Evolutionary conservation across 2,113 vertebrate genomes (phyloP).

Genomic region (Peromyscus maniculatus): DNA sequence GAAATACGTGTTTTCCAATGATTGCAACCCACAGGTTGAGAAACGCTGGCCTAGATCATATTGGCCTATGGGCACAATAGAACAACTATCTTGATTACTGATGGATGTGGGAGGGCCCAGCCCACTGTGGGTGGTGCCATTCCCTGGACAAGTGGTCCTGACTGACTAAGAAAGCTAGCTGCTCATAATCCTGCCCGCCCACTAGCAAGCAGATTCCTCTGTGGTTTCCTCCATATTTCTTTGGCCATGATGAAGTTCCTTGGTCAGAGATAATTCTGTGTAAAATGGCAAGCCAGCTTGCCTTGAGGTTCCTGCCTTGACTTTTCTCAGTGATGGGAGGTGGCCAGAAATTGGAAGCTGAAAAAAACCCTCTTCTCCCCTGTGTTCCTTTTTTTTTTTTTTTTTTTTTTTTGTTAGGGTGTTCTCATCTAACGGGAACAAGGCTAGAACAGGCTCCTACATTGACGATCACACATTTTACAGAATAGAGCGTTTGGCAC

Average conservation of each 20-base stretch:
- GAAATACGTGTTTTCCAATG: background rate
- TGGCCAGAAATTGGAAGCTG: background rate
- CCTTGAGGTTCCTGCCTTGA: background rate
- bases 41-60: background rate
- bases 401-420: background rate
- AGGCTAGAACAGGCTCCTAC: background rate
- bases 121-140: background rate
- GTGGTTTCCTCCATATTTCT: background rate
- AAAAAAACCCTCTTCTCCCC: background rate
- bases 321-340: background rate
- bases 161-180: background rate
- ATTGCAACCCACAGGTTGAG: background rate
- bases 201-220: background rate
- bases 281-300: background rate
- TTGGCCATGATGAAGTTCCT: background rate
- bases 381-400: background rate
- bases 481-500: background rate
- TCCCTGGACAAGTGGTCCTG: background rate
- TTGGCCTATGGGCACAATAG: background rate
- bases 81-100: background rate
- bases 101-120: background rate
- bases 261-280: background rate
- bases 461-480: background rate
- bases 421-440: background rate
- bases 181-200: background rate